Base-by-base conservation (phyloP, 2,888 invertebrate species). In the Cenopis cana region DNA sequence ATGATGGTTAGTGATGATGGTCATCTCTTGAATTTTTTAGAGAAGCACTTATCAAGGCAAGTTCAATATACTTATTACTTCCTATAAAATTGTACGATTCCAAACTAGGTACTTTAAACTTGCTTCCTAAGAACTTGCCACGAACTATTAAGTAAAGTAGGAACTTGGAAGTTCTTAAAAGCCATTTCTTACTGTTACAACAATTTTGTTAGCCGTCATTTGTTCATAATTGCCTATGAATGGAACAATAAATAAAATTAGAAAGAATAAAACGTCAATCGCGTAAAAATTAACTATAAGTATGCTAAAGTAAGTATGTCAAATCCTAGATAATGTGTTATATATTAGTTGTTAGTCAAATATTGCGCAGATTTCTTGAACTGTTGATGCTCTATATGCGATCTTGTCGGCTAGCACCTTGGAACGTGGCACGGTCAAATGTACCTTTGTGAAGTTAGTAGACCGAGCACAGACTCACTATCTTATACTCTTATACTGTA, bases 81-180 rank as follows among this genome's bases (percentile, higher is more conserved):
- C 24, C 12, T 9, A 29, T n/a, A 17, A 49, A 29, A 60, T 60
- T 24, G 6, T 60, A 49, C 29, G 29, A 60, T 60, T 60, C n/a
- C n/a, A 29, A 60, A 49, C 60, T 59, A 24, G 1, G 24, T 24
- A 60, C 60, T 60, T 60, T 24, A 46, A 60, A 60, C 60, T 60
- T 60, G 11, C 20, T 46, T 49, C 29, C 11, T 60, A 29, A 60
- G 46, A 60, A 60, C 60, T 60, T 29, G 60, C 60, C 24, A 60
- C 29, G 46, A 60, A 41, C 60, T 55, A 54, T 33, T 33, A 11
- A 36, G 36, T 56, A 60, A 29, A 60, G 60, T 29, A 46, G 24
- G n/a, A 46, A 49, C 60, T 60, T 2, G n/a, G n/a, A 59, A 41
- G 59, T 59, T 24, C 59, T 46, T 59, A 60, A 60, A 24, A 60